These are phyloP conservation scores for Tinamus major DNA, from an alignment of 2,797 vertebrate genomes.

Conservation along the genomic window DNA sequence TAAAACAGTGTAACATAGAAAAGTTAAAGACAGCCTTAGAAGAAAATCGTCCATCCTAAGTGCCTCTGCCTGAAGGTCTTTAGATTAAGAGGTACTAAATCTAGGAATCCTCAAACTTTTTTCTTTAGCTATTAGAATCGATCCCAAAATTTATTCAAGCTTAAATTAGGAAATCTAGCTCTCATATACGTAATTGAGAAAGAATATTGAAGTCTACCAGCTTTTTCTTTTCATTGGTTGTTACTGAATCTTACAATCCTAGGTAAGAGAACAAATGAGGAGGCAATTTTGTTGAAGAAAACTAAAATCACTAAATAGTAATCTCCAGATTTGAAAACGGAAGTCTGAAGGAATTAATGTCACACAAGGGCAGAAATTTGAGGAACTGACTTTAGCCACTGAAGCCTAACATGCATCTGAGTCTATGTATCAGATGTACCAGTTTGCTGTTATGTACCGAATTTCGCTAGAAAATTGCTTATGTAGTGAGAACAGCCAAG, in stretches of 20 bases:
- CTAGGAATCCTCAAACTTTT: neutral
- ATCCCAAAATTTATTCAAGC: neutral
- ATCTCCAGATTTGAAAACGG: neutral
- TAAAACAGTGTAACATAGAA: neutral
- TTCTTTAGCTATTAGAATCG: neutral
- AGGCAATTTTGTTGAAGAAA: slow-evolving; percentile 2
- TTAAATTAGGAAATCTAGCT: slow-evolving; percentile 7
- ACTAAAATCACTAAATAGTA: slow-evolving; percentile 23
- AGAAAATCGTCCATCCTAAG: neutral
- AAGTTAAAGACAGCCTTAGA: neutral
- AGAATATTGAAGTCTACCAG: neutral
- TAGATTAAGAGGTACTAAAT: neutral
- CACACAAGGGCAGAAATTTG: neutral
- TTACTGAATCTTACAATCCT: neutral
- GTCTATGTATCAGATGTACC: neutral
- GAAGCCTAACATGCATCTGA: slow-evolving; percentile 24
- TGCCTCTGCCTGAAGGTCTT: neutral
- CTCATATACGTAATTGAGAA: neutral
- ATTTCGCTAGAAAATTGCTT: slow-evolving; percentile 16
- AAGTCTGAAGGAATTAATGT: slow-evolving; percentile 40
- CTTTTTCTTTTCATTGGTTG: neutral
- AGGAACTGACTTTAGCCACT: neutral
- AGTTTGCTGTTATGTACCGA: neutral
- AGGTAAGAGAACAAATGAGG: neutral
- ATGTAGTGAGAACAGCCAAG: neutral